Conservation (phyloP, 2,888 invertebrate genomes). For the Lathronympha strigana region DNA sequence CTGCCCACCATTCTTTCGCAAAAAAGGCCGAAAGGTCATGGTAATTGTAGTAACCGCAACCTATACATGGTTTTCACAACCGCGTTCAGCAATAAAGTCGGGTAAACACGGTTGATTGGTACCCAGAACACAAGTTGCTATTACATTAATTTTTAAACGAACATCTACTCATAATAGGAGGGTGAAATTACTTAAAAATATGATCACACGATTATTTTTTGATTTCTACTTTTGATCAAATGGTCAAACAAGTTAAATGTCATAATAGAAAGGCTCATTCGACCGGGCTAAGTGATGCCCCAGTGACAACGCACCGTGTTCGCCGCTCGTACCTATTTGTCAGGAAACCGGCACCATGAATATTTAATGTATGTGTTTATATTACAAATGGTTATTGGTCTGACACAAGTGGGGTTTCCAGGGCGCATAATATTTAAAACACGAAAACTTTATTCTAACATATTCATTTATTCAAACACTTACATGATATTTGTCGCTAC, state of each 20-base stretch:
- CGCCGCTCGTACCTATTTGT: conserved; percentile 37
- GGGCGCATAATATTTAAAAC: conserved; percentile 24
- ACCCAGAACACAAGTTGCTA: neutral
- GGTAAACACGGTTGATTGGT: neutral
- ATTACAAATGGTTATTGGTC: conserved; percentile 35
- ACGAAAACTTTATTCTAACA: conserved; percentile 12
- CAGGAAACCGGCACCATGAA: conserved; percentile 38
- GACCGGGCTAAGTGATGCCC: conserved; percentile 19
- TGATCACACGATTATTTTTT: neutral
- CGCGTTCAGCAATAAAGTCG: neutral
- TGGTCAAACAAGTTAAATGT: conserved; percentile 4
- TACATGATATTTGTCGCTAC: conserved; percentile 13
- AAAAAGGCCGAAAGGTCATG: neutral
- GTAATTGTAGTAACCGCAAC: neutral
- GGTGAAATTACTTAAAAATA: too few relatives aligned
- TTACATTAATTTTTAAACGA: too few relatives aligned
- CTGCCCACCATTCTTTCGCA: neutral
- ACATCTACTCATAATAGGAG: too few relatives aligned
- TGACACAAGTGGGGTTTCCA: conserved; percentile 22
- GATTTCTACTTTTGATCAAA: too few relatives aligned
- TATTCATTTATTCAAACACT: conserved; percentile 27
- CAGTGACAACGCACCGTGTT: conserved; percentile 36
- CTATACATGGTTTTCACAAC: neutral
- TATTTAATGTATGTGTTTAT: conserved; percentile 40
- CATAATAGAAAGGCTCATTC: neutral